Conservation (phyloP, 2,888 invertebrate species). For the Steromphala cineraria region DNA sequence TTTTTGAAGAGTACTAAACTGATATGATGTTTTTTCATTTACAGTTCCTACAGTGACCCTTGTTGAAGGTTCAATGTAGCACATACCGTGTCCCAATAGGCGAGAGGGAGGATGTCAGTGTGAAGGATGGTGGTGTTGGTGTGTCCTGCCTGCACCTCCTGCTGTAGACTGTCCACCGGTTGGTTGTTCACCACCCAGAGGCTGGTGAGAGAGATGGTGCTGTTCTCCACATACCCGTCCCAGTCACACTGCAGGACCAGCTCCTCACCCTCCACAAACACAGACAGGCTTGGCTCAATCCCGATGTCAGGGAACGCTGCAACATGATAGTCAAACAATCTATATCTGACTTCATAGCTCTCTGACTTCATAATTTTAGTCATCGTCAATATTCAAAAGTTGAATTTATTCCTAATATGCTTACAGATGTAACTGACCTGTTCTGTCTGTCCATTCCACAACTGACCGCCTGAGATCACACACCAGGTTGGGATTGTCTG, state of each 20-base stretch:
- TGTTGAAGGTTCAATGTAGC: no score
- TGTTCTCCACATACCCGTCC: slow-evolving; percentile 27
- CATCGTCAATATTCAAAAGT: not conserved
- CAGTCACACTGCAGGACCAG: slow-evolving; percentile 49
- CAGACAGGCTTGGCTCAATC: slow-evolving; percentile 32
- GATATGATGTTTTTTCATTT: no score
- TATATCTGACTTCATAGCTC: not conserved
- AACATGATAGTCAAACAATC: not conserved
- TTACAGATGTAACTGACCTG: slow-evolving; percentile 29
- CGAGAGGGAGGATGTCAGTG: not conserved
- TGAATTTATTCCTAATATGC: not conserved
- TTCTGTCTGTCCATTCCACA: slow-evolving; percentile 40
- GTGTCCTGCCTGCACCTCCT: not conserved
- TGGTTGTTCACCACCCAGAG: slow-evolving; percentile 24
- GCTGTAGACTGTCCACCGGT: not conserved
- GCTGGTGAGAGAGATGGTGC: slow-evolving; percentile 29
- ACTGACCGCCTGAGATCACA: slow-evolving; percentile 43
- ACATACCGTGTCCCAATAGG: slow-evolving; percentile 29
- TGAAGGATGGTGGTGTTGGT: slow-evolving; percentile 31
- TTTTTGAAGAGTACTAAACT: no score
- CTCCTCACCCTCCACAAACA: slow-evolving; percentile 29
- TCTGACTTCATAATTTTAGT: not conserved
- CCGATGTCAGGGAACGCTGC: slow-evolving; percentile 41
- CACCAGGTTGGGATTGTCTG: slow-evolving; percentile 37
- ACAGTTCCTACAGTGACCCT: no score